A percentile compares a stretch with the other conserved stretches of the same genome.
phyloP scores from a whole-genome alignment of 2,888 invertebrate species.

The Nipponacmea schrenckii region DNA sequence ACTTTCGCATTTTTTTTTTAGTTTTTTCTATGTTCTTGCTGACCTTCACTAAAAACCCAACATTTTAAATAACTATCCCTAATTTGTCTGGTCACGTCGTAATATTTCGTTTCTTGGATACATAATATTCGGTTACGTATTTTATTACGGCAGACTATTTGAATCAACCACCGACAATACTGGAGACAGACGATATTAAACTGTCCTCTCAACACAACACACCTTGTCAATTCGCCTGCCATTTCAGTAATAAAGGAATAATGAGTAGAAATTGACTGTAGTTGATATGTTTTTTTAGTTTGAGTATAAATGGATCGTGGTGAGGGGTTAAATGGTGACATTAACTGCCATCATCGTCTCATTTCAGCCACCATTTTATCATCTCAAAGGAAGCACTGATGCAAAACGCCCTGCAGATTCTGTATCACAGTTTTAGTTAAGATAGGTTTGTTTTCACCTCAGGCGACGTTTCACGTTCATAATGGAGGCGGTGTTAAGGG shows the following conservation, averaged over 20 bases:
- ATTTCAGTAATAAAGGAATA: not conserved
- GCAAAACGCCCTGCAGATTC: constrained; percentile 6
- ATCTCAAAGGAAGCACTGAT: constrained; percentile 6
- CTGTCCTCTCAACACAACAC: not conserved
- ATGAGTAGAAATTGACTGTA: constrained; percentile 2
- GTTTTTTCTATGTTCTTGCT: too few species aligned
- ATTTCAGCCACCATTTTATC: not conserved
- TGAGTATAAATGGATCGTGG: not conserved
- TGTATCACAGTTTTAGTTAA: not conserved
- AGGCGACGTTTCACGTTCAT: constrained; percentile 31
- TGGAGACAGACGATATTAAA: not conserved
- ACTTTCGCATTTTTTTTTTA: too few species aligned
- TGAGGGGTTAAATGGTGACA: constrained; percentile 9
- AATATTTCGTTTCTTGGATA: too few species aligned
- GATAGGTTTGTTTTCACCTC: not conserved
- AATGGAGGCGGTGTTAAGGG: constrained; percentile 57
- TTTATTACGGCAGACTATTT: not conserved
- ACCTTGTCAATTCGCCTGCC: not conserved
- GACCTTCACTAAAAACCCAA: too few species aligned
- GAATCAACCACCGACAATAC: not conserved
- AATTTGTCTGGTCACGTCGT: too few species aligned
- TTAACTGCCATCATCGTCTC: constrained; percentile 2
- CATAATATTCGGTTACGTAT: not conserved
- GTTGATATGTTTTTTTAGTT: constrained; percentile 4
- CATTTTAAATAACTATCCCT: too few species aligned